Evolutionary conservation across 2,113 vertebrate genomes (phyloP).

Genomic region (Ptyas mucosa): DNA sequence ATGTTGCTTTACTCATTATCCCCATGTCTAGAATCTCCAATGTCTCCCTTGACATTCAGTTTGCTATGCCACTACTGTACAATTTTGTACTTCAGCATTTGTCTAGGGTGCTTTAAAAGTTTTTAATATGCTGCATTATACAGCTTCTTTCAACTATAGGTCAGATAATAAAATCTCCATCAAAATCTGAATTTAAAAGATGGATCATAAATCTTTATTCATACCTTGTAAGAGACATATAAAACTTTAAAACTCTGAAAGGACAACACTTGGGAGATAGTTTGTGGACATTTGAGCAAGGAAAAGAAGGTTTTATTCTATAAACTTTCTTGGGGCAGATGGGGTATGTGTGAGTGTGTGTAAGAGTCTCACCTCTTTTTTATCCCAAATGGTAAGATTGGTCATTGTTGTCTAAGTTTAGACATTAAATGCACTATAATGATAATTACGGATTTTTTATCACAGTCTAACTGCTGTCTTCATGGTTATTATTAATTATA

Average conservation of each 20-base stretch:
- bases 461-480: neutral
- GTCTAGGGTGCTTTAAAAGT: constrained; percentile 4
- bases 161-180: constrained; percentile 26
- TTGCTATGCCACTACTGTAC: neutral
- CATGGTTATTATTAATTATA: neutral
- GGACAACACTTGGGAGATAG: neutral
- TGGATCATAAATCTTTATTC: neutral
- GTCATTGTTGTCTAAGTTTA: neutral
- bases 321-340: neutral
- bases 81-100: neutral
- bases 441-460: neutral
- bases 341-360: neutral
- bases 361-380: neutral
- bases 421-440: neutral
- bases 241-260: constrained; percentile 10
- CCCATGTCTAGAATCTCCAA: neutral
- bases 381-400: neutral
- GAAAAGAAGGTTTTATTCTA: neutral
- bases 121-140: neutral
- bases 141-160: neutral
- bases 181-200: neutral
- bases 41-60: neutral
- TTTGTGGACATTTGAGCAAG: neutral
- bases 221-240: neutral
- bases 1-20: neutral